Evolutionary conservation across 2,888 invertebrate species (phyloP), one percentile per base, ranked within the genome.

Genomic region (Malthinus seriepunctatus): DNA sequence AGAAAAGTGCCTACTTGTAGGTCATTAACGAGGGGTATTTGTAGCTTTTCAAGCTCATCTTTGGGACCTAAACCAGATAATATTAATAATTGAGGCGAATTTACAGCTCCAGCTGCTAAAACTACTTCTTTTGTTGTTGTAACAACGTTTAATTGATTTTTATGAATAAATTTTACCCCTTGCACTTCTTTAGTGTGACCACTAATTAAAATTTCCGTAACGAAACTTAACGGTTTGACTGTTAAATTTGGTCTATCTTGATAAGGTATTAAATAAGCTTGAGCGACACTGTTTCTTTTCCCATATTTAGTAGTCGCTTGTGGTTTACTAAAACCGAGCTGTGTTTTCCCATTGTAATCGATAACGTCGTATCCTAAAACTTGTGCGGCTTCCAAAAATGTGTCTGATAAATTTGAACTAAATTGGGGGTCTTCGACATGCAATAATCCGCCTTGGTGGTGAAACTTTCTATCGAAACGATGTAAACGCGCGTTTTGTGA

Each of bases 401-500:
- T 63, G n/a, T 69, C 64, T 2, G 58, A 46, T 7, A 66, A 7
- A 11, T 52, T 31, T 12, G 63, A 52, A 2, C 34, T 7, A 9
- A 58, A 1, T 67, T 64, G 65, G 44, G 69, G 66, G 59, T 70
- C 63, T 67, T 83, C 83, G 14, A 88, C 72, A 46, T 83, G 81
- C 2, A 88, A 72, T 33, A 83, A 79, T 0, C 88, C 89, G 0
- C 80, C 78, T 3, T 81, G 77, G 8, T 80, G 79, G 67, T 88
- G 88, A 68, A 81, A 80, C 42, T 79, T 75, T 2, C 78, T 76
- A 69, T 87, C 80, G 58, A 82, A 80, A 14, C 79, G 76, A 0
- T 84, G 83, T 7, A 89, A 84, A 56, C 84, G 83, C 32, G 85
- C 86, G 57, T 87, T 87, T 78, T 93, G 92, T 23, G 89, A 80